Evolutionary conservation across 2,113 vertebrate genomes (phyloP), one percentile per base, ranked within the genome.

Genomic region (Uropsilus gracilis): DNA sequence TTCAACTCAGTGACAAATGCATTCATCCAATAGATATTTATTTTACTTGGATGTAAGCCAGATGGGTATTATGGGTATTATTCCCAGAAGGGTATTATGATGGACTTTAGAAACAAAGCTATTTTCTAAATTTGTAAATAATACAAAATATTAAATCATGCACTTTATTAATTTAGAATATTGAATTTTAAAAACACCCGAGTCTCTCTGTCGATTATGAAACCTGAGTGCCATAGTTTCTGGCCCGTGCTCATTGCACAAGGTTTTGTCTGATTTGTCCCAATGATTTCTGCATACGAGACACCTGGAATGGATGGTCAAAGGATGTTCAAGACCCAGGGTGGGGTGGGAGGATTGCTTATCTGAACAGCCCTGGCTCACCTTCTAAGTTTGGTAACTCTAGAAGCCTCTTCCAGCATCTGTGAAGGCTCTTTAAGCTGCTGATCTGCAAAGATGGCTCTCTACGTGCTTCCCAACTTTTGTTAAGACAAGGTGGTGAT

Each of bases 241-340:
- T 63, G 86, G 80, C 37, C 69, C 59, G 4, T 26, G 32, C 76
- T 78, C 32, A 13, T 20, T 16, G 24, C 39, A 82, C 0, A 3
- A 26, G 39, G 26, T 8, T 92, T 92, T 85, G 59, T 86, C 59
- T 39, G 66, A 61, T 81, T 32, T 73, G 80, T 92, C 76, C 86
- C 42, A 61, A 81, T 76, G 63, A 32, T 32, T 71, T 85, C 68
- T 53, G 73, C 30, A 59, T 46, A 53, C 59, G 30, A 88, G 81
- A 89, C 85, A 86, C 55, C 7, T 63, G 22, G 32, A n/a, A 34
- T 46, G 28, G 86, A 30, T 42, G 28, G 42, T 61, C 64, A 53
- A 30, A 28, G 2, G 28, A n/a, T 50, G 32, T 44, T 46, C 24
- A 89, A 44, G 59, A 76, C 81, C 34, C 34, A 63, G 26, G 24